Base-by-base conservation (phyloP, 2,113 vertebrate species). In the Cricetomys ansorgei region DNA sequence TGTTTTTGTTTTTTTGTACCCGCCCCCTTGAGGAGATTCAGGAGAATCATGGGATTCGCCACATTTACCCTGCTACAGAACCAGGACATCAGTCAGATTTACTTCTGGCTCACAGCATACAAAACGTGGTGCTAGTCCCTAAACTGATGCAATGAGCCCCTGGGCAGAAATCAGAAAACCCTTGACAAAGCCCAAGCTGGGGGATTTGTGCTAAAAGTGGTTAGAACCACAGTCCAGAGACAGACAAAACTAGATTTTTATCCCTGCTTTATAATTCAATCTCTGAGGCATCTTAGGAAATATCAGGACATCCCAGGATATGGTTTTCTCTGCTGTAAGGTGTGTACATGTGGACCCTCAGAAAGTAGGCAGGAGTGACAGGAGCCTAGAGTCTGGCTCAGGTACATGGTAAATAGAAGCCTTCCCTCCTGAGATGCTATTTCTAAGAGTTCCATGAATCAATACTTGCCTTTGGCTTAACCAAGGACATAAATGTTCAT, bases 381-480 rank as follows among this genome's bases (percentile, higher is more conserved):
- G 43, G 55, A 83, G 3, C 31, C 31, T 37, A 12, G 23, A 16
- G 17, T 25, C 31, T 29, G 8, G n/a, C 31, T 65, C 50, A 19
- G 13, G 37, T 21, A 40, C 55, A 72, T 50, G 80, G 5, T n/a
- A n/a, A n/a, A n/a, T n/a, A 12, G 15, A 70, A 37, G 16, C 81
- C 70, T 86, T 94, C 62, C 16, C 80, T 95, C 94, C 25, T 6
- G 10, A 88, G 59, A 80, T 75, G 34, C 62, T 31, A 19, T 40
- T 96, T 67, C 76, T 4, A 0, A 17, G 67, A 94, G 34, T 79
- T n/a, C 65, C 89, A 73, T 3, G 21, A 83, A 53, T 92, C 72
- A 91, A 65, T 93, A 93, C 89, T 97, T 95, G 50, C 65, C 67
- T 92, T 80, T 94, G 72, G 72, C n/a, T 94, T 92, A 95, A 91